Conservation (phyloP, 2,888 invertebrate species). For the Yponomeuta malinellus region DNA sequence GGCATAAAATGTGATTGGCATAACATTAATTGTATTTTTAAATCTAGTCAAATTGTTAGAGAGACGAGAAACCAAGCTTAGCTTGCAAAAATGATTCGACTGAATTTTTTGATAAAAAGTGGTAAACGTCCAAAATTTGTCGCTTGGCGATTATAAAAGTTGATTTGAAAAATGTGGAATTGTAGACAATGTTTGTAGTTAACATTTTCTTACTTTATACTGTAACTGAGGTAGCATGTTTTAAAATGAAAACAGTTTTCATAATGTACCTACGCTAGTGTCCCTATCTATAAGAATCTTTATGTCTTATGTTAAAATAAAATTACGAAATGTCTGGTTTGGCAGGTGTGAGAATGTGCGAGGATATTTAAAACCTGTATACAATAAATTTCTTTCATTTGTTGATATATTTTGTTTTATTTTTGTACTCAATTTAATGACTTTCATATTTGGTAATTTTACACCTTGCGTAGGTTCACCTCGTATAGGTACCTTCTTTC, state of each 20-base stretch:
- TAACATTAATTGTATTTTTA: slow-evolving; percentile 48
- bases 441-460: slow-evolving; percentile 8
- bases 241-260: slow-evolving; percentile 48
- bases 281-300: slow-evolving; percentile 67
- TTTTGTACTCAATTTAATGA: slow-evolving; percentile 32
- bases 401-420: slow-evolving; percentile 64
- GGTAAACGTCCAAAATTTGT: slow-evolving; percentile 61
- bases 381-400: slow-evolving; percentile 77
- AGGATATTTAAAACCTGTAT: slow-evolving; percentile 76
- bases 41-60: slow-evolving; percentile 73
- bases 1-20: slow-evolving; percentile 59
- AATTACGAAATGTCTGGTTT: slow-evolving; percentile 66
- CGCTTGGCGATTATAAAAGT: slow-evolving; percentile 61
- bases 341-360: slow-evolving; percentile 68
- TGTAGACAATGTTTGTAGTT: slow-evolving; percentile 41
- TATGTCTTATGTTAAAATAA: slow-evolving; percentile 70
- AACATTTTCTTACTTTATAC: slow-evolving; percentile 47
- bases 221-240: slow-evolving; percentile 52
- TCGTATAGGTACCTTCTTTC: not conserved
- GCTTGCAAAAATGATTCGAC: slow-evolving; percentile 57
- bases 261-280: slow-evolving; percentile 37
- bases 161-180: slow-evolving; percentile 70
- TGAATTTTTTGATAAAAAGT: slow-evolving; percentile 55
- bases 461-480: not conserved
- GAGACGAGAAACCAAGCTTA: slow-evolving; percentile 44